Evolutionary conservation across 1,140 invertebrate genomes (phyloP), one percentile per base, ranked within the genome.

Genomic region (Papilio dardanus): DNA sequence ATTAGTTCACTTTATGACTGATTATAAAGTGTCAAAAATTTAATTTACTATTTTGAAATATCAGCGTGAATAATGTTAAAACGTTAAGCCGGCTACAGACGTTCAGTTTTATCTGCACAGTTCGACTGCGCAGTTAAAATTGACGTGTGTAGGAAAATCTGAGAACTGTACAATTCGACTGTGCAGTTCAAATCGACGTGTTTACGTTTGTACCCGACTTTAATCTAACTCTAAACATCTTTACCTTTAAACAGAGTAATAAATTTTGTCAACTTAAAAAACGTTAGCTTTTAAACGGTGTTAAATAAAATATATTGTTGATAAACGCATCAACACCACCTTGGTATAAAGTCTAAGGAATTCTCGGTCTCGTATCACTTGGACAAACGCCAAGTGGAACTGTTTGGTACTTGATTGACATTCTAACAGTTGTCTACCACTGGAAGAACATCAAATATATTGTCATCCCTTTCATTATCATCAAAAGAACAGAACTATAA

Each of bases 301-400:
- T 14, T 40, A 37, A 68, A 40, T 40, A 14, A 24, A 68, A 12
- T 68, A 28, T 28, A 40, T n/a, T 40, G 65, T 35, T 37, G 66
- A 68, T 68, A 69, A 67, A 67, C 66, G 66, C 33, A 21, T 67
- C 16, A 33, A 35, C 65, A 68, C 66, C 40, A 40, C 19, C 19
- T 37, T 33, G 35, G 35, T 16, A 14, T 19, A 68, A 68, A 30
- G 66, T 77, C 54, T 24, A 50, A 65, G 74, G 76, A 74, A 68
- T 79, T 76, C 76, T 62, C 71, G 46, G 65, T 30, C 66, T 69
- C 66, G 58, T 68, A 68, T 50, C 74, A 74, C 24, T 74, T 74
- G 73, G 74, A 74, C 7, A 42, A 28, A 19, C 35, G 67, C 74
- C 73, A 75, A 77, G 33, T 71, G 21, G 71, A 68, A 31, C 71